Evolutionary conservation across 2,888 invertebrate genomes (phyloP).

Genomic region (Tachina grossa): DNA sequence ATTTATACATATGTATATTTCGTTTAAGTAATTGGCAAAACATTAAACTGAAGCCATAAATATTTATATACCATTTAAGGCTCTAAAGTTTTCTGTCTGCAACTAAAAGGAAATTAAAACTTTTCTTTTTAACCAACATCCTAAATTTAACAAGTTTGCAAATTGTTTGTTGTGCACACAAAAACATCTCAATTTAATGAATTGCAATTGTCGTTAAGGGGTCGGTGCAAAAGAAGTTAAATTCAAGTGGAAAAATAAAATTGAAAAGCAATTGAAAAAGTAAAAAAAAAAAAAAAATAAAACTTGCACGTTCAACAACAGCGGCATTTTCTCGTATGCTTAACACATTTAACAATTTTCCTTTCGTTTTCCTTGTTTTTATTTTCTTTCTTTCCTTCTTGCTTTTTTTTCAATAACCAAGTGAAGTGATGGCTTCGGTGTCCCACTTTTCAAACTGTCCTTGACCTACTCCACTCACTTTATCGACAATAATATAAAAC

Average conservation of each 20-base stretch:
- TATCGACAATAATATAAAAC: conserved; percentile 68
- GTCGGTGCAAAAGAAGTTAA: neutral
- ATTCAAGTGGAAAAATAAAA: conserved; percentile 27
- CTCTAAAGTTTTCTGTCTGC: neutral
- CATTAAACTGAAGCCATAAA: neutral
- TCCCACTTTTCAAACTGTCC: conserved; percentile 82
- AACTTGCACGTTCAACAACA: conserved; percentile 22
- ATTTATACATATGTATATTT: no score
- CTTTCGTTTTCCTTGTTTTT: conserved; percentile 32
- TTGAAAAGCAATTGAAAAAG: conserved; percentile 54
- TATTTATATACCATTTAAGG: neutral
- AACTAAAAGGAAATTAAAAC: neutral
- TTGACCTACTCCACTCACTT: conserved; percentile 83
- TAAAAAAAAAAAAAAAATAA: neutral
- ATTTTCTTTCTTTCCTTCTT: conserved; percentile 6
- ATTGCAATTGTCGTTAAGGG: conserved; percentile 44
- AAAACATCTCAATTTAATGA: conserved; percentile 32
- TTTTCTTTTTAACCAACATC: conserved; percentile 3
- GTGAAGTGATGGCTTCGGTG: conserved; percentile 75
- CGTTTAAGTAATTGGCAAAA: no score
- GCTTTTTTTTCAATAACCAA: conserved; percentile 39
- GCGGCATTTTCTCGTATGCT: conserved; percentile 14
- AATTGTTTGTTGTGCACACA: conserved; percentile 11
- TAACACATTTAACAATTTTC: conserved; percentile 43
- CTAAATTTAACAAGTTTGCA: conserved; percentile 31